phyloP scores from a whole-genome alignment of 2,888 invertebrate genomes.

The Ormia ochracea region DNA sequence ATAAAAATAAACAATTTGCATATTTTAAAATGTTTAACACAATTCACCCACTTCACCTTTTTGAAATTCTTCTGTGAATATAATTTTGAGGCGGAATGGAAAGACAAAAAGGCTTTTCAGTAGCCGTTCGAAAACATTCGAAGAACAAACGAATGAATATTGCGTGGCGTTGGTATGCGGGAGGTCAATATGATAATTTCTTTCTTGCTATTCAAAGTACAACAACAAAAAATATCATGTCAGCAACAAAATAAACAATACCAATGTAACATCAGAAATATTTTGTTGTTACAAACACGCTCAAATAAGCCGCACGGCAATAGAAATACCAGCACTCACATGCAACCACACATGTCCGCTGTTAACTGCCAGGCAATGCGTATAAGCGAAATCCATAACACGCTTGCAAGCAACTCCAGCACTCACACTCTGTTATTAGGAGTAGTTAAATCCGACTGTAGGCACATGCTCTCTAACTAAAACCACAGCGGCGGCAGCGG shows the following conservation, averaged over 20 bases:
- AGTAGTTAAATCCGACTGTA: slow-evolving; percentile 31
- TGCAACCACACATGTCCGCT: not conserved
- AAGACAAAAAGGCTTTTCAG: not conserved
- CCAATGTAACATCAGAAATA: slow-evolving; percentile 6
- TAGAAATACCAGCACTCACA: not conserved
- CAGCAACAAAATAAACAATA: slow-evolving; percentile 52
- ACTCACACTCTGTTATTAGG: slow-evolving; percentile 42
- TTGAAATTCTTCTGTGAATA: not conserved
- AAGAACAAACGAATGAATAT: slow-evolving; percentile 9
- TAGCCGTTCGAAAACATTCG: not conserved
- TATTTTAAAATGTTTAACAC: slow-evolving; percentile 11
- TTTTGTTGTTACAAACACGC: not conserved
- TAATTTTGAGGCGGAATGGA: not conserved
- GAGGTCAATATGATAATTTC: slow-evolving; percentile 61
- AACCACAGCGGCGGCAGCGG: not conserved
- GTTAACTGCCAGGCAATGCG: slow-evolving; percentile 29
- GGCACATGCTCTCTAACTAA: not conserved
- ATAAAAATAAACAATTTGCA: not conserved
- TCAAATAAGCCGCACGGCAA: not conserved
- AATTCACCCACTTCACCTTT: slow-evolving; percentile 51
- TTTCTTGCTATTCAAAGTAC: slow-evolving; percentile 33
- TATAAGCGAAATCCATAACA: slow-evolving; percentile 36
- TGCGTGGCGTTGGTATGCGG: slow-evolving; percentile 58
- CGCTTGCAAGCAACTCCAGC: not conserved
- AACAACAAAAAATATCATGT: slow-evolving; percentile 50